Evolutionary conservation across 2,113 vertebrate genomes (phyloP), one percentile per base, ranked within the genome.

Genomic region (Chunga burmeisteri): DNA sequence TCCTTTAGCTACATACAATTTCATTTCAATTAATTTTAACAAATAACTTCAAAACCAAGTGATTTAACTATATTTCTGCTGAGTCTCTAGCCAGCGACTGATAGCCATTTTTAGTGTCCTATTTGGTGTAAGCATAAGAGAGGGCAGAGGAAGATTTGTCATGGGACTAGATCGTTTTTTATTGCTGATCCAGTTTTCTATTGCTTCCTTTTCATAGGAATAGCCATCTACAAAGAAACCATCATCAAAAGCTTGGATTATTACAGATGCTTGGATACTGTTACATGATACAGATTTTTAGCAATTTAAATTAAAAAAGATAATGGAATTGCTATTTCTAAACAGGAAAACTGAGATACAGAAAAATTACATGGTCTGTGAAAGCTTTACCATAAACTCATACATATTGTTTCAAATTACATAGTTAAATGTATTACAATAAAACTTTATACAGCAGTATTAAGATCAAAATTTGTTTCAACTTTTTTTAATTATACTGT

Each of bases 81-180:
- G 96, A 8, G 81, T 94, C 58, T 99, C 98, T 8, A 98, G 98
- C 99, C 99, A 99, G 91, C 99, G 99, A 36, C 96, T 95, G 20
- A 99, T 99, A 8, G 99, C 99, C 99, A 99, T 99, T 98, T 99
- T 99, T 56, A 99, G 98, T 16, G 98, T 99, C 96, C 99, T 98
- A 72, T 99, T 99, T 16, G 99, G 99, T 25, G 98, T 99, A 56
- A 99, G 98, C 70, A 98, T 56, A 9, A 98, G 97, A 3, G 99
- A 99, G 83, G 97, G 95, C 40, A 99, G 98, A 47, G 98, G 98
- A 44, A 99, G 98, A 92, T 99, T 99, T 8, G 99, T 99, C 99
- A 99, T 99, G 56, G 99, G 99, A 87, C 99, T 99, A 13, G 99
- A 98, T 16, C 98, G 99, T 95, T 98, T 99, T 95, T 98, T 99